Percentiles rank a stretch among this genome's conserved stretches.
Evolutionary conservation across 2,113 vertebrate species (phyloP).

Genomic region (Lamprotornis superbus): DNA sequence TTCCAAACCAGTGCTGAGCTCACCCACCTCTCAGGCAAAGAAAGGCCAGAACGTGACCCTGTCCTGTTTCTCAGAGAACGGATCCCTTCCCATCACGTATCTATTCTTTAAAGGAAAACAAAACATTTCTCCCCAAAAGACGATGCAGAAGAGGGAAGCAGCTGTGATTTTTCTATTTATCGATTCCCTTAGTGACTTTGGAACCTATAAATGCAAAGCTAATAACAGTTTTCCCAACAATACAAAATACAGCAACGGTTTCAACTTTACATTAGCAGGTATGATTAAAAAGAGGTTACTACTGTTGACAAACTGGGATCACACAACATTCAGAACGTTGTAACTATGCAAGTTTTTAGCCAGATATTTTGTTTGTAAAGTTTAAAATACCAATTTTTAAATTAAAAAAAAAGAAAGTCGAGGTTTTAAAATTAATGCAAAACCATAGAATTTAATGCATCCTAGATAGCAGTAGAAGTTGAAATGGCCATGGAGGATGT

Average conservation of each 20-base stretch:
- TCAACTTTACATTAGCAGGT: slow-evolving; percentile 54
- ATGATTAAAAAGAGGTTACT: neutral
- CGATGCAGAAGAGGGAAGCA: neutral
- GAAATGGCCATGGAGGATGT: neutral
- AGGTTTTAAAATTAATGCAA: neutral
- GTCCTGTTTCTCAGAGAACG: neutral
- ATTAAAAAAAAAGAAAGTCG: neutral
- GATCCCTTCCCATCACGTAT: slow-evolving; percentile 53
- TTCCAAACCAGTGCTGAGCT: slow-evolving; percentile 37
- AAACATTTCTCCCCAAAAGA: neutral
- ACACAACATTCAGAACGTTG: neutral
- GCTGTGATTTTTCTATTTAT: slow-evolving; percentile 43
- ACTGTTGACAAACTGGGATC: neutral
- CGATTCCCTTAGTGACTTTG: neutral
- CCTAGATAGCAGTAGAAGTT: neutral
- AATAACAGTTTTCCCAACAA: neutral
- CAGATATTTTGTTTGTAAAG: neutral
- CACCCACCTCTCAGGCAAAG: neutral
- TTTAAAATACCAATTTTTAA: neutral
- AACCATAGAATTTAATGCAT: neutral
- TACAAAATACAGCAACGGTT: slow-evolving; percentile 30
- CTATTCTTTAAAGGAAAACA: slow-evolving; percentile 35
- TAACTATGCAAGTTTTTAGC: neutral
- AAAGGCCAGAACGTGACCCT: slow-evolving; percentile 7
- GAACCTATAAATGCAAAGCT: slow-evolving; percentile 61